Conservation (phyloP, 2,888 invertebrate genomes). For the Ceramica pisi region DNA sequence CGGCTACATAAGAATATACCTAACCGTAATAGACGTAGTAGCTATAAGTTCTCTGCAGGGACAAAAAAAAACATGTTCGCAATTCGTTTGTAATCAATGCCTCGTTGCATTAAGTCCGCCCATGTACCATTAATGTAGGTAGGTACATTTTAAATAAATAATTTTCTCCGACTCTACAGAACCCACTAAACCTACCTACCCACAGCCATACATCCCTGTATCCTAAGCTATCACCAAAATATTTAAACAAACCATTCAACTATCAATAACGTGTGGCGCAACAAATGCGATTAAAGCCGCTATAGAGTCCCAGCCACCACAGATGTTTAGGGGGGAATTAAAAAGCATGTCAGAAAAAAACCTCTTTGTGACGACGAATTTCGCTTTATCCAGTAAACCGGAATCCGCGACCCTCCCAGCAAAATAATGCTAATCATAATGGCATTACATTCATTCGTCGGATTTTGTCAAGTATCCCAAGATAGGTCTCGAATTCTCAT, state of each 20-base stretch:
- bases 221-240: conserved; percentile 80
- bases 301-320: conserved; percentile 79
- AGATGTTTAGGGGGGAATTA: conserved; percentile 86
- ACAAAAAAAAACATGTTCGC: too few relatives aligned
- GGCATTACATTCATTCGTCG: conserved; percentile 89
- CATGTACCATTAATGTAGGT: too few relatives aligned
- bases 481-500: conserved; percentile 80
- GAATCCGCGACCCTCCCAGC: conserved; percentile 85
- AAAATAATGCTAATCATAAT: conserved; percentile 90
- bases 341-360: conserved; percentile 81
- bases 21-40: not conserved
- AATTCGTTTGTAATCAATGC: too few relatives aligned
- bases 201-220: conserved; percentile 26
- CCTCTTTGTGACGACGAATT: conserved; percentile 85
- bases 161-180: conserved; percentile 3
- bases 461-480: conserved; percentile 87
- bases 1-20: too few relatives aligned
- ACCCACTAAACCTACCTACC: not conserved
- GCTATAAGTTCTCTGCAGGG: not conserved
- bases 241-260: conserved; percentile 87
- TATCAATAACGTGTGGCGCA: conserved; percentile 87
- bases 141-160: not conserved
- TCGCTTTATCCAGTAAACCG: conserved; percentile 89
- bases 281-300: conserved; percentile 88
- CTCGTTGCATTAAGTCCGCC: too few relatives aligned